Percentiles rank a stretch among this genome's conserved stretches.
Evolutionary conservation across 2,113 vertebrate species (phyloP).

Genomic region (Barnardius zonarius): DNA sequence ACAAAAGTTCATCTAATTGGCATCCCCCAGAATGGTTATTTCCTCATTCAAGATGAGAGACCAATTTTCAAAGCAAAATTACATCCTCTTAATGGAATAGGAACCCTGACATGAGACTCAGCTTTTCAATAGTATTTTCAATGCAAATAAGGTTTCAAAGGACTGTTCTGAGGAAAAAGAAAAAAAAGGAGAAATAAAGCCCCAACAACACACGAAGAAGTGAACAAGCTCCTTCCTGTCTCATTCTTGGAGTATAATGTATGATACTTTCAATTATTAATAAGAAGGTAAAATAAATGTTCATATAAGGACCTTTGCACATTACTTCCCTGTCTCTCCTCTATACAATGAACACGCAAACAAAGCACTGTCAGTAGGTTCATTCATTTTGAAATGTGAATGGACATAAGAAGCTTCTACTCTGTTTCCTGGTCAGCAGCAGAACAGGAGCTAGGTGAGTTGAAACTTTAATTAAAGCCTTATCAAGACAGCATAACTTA

Average conservation of each 20-base stretch:
- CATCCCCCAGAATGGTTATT: conserved; percentile 56
- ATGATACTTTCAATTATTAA: neutral
- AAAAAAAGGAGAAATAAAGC: neutral
- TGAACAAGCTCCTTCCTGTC: neutral
- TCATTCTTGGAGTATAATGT: neutral
- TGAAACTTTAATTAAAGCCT: neutral
- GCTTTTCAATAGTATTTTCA: conserved; percentile 48
- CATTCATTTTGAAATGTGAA: conserved; percentile 19
- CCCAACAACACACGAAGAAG: neutral
- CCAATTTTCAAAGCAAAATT: conserved; percentile 63
- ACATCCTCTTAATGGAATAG: conserved; percentile 50
- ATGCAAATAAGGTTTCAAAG: conserved; percentile 47
- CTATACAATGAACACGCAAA: neutral
- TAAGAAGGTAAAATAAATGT: neutral
- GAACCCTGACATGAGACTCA: conserved; percentile 42
- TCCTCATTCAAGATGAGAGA: conserved; percentile 54
- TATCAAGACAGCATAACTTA: neutral
- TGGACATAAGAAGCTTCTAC: neutral
- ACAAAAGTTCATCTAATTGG: conserved; percentile 65
- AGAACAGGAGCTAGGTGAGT: neutral
- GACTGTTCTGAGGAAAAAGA: neutral
- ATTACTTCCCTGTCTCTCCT: neutral
- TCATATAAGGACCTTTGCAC: neutral
- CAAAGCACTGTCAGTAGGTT: neutral
- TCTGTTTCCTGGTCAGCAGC: neutral